phyloP scores from a whole-genome alignment of 2,888 invertebrate species.

The Eupithecia dodoneata region DNA sequence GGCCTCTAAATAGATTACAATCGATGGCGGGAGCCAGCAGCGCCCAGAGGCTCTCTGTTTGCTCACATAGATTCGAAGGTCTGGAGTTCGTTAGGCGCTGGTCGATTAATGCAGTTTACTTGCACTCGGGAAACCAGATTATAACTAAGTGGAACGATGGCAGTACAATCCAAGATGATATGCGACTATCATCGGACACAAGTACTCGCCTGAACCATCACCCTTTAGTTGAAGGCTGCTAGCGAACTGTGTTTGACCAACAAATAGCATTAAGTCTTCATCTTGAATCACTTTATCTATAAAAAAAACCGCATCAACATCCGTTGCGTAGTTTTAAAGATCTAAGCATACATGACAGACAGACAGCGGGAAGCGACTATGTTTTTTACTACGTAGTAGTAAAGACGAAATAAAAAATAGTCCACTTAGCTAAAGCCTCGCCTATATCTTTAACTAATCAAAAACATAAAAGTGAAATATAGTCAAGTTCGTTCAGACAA shows the following conservation, averaged over 20 bases:
- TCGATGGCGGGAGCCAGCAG: background rate
- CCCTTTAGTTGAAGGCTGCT: no score
- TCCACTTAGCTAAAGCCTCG: background rate
- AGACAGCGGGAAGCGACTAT: no score
- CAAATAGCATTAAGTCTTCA: no score
- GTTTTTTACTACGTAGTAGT: no score
- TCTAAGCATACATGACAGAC: no score
- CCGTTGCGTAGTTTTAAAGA: no score
- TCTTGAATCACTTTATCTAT: no score
- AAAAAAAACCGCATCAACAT: no score
- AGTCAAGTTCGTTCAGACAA: no score
- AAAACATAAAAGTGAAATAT: no score
- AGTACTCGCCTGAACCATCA: background rate
- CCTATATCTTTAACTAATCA: background rate
- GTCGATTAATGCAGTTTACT: conserved; percentile 2
- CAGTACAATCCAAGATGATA: background rate
- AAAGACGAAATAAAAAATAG: background rate
- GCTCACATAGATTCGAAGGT: background rate
- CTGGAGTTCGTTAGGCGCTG: background rate
- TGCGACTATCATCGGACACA: background rate
- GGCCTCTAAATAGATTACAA: conserved; percentile 7
- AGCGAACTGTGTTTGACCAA: no score
- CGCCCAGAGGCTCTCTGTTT: background rate
- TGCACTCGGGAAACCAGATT: background rate
- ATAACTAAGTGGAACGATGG: background rate